Base-by-base conservation (phyloP, 2,888 invertebrate species). In the Tinea semifulvella region DNA sequence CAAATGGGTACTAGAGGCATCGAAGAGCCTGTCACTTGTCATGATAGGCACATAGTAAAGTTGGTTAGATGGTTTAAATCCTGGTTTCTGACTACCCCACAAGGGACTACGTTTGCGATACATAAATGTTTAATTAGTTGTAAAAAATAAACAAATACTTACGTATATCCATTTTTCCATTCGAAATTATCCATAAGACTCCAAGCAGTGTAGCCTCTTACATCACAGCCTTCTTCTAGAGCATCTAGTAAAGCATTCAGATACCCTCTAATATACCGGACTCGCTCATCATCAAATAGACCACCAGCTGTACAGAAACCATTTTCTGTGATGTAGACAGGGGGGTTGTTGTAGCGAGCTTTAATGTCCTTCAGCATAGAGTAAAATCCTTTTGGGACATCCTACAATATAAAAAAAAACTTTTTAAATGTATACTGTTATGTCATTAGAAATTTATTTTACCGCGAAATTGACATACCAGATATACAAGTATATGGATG, bases 131-230 rank as follows among this genome's bases (percentile, higher is more conserved):
- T n/a, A n/a, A n/a, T n/a, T n/a, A n/a, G n/a, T n/a, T n/a, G n/a
- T n/a, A n/a, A n/a, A n/a, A n/a, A n/a, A 27, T 8, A 36, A 18
- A 16, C 6, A 36, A 36, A 36, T 17, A 60, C 72, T 69, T 60
- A 81, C 69, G 57, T 61, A 54, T 82, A 86, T 13, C 85, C 85
- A 35, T 53, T 50, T 1, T 58, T 52, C 85, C 85, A 86, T 58
- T 86, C 85, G 50, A 86, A 84, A 53, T 82, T 84, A 51, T 87
- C 87, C 61, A 85, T 66, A 1, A 86, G 60, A 20, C 79, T 81
- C 84, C 85, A 85, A 17, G 71, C 71, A 1, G 76, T 73, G 56
- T 84, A 86, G 0, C 79, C 83, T 43, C 53, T 53, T 1, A 76
- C 60, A 46, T 75, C 63, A 25, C 66, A 68, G 0, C 64, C 63